phyloP scores from a whole-genome alignment of 2,113 vertebrate species.

The Bucco capensis region DNA sequence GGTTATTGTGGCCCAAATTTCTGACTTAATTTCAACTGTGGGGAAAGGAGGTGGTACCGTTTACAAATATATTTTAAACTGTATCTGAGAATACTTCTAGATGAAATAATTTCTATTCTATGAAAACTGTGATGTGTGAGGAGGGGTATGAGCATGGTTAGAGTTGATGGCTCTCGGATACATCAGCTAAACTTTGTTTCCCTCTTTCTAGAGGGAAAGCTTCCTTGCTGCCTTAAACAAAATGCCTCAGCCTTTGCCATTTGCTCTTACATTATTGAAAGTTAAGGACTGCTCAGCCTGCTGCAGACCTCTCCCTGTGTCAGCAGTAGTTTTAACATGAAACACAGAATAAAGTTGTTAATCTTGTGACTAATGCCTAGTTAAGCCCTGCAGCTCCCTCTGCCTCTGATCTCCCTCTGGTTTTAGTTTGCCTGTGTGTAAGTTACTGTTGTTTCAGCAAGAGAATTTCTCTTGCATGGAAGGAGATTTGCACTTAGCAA shows the following conservation, averaged over 20 bases:
- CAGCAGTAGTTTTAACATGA: not conserved
- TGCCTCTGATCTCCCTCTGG: not conserved
- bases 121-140: not conserved
- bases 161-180: no score
- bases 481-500: not conserved
- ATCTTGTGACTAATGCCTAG: not conserved
- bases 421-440: fast-evolving
- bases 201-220: not conserved
- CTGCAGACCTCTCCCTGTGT: not conserved
- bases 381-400: not conserved
- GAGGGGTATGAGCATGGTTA: not conserved
- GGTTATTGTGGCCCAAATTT: no score
- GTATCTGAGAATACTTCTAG: not conserved
- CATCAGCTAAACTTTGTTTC: not conserved
- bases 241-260: not conserved
- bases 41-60: not conserved
- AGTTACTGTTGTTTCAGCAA: not conserved
- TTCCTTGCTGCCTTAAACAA: not conserved
- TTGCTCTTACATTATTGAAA: not conserved
- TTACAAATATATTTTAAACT: not conserved
- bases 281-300: not conserved
- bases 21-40: fast-evolving
- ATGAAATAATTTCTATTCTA: not conserved
- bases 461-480: not conserved
- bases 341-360: not conserved